Evolutionary conservation across 1,140 invertebrate species (phyloP).

Genomic region (Geopemphigus sp.): DNA sequence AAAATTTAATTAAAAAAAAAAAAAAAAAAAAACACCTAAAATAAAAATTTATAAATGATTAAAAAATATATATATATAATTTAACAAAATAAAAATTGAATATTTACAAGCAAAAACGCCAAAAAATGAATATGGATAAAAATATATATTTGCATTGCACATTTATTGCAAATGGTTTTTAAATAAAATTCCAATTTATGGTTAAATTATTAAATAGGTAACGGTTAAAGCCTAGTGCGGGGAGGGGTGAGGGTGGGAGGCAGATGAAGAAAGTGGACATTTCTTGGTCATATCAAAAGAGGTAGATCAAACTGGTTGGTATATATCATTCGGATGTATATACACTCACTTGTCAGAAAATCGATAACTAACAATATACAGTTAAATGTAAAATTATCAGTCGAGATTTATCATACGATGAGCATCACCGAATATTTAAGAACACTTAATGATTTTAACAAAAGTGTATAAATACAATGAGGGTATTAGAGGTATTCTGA

Average conservation of each 20-base stretch:
- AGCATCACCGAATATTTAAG: neutral
- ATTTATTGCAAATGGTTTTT: slow-evolving; percentile 43
- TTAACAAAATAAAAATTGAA: slow-evolving; percentile 40
- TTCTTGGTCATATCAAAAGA: slow-evolving; percentile 41
- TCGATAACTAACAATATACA: slow-evolving; percentile 2
- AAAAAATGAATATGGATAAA: slow-evolving; percentile 41
- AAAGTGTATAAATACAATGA: slow-evolving; percentile 14
- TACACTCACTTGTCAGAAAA: neutral
- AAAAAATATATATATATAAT: slow-evolving; percentile 32
- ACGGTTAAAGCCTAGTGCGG: slow-evolving; percentile 36
- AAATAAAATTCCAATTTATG: slow-evolving; percentile 34
- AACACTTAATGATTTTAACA: slow-evolving; percentile 21
- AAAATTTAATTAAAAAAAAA: no score
- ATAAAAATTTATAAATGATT: slow-evolving; percentile 15
- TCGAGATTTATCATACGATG: slow-evolving; percentile 28
- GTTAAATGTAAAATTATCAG: slow-evolving; percentile 27
- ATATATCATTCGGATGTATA: neutral
- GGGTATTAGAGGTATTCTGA: slow-evolving; percentile 1
- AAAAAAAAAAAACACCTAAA: slow-evolving; percentile 24
- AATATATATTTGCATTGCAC: slow-evolving; percentile 46
- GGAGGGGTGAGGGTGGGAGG: no score
- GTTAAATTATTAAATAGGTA: slow-evolving; percentile 41
- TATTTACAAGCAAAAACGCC: slow-evolving; percentile 42
- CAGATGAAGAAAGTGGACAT: slow-evolving; percentile 7
- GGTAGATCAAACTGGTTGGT: slow-evolving; percentile 40